phyloP scores from a whole-genome alignment of 2,888 invertebrate genomes.

The Pelosia muscerda region DNA sequence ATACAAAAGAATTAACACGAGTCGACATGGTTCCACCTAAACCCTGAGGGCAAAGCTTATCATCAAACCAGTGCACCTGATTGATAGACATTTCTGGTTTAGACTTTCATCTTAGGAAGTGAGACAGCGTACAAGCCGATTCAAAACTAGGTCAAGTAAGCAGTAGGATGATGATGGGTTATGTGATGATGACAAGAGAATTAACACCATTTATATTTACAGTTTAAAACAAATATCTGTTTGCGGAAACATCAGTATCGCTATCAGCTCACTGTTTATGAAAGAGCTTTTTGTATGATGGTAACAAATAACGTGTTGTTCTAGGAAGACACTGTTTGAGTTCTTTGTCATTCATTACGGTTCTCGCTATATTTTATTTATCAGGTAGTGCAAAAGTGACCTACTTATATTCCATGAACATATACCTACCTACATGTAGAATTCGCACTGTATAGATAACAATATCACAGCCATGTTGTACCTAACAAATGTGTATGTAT shows the following conservation, averaged over 20 bases:
- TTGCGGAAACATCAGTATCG: slow-evolving; percentile 48
- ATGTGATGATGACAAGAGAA: neutral
- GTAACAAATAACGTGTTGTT: slow-evolving; percentile 64
- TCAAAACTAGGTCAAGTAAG: neutral
- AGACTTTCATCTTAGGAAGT: no score
- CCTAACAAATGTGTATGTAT: neutral
- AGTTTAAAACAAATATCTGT: slow-evolving; percentile 28
- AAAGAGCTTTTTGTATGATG: slow-evolving; percentile 64
- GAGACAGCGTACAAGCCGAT: no score
- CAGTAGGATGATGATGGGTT: neutral
- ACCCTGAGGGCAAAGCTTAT: no score
- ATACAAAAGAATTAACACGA: neutral
- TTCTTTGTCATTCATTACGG: slow-evolving; percentile 60
- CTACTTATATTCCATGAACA: slow-evolving; percentile 44
- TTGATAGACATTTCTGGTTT: no score
- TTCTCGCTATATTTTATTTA: slow-evolving; percentile 48
- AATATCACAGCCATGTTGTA: neutral
- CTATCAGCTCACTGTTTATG: slow-evolving; percentile 38
- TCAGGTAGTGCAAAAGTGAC: slow-evolving; percentile 53
- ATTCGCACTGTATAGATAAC: slow-evolving; percentile 27
- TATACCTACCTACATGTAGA: slow-evolving; percentile 27
- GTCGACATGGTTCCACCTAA: no score
- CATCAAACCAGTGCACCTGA: no score
- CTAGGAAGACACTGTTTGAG: slow-evolving; percentile 69
- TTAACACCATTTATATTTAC: neutral